These are phyloP conservation scores for Subanguina moxae DNA, from an alignment of 1,140 invertebrate species.

Conservation along the genomic window DNA sequence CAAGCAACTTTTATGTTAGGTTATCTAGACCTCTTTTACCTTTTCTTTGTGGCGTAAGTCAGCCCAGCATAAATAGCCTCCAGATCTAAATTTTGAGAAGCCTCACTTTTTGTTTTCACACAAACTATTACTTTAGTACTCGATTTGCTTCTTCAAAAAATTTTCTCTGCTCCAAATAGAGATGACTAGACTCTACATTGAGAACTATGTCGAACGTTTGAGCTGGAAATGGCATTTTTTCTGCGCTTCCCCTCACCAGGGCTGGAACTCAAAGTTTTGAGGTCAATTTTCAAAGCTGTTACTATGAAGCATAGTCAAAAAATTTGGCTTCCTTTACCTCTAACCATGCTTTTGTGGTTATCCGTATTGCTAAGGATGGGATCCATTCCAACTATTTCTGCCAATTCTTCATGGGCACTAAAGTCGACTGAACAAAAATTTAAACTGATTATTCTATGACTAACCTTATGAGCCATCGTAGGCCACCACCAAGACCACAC, in stretches of 20 bases:
- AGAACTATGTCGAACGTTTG: conserved; percentile 28
- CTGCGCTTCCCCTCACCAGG: too few relatives aligned
- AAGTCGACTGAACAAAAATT: conserved; percentile 4
- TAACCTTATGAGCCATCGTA: conserved; percentile 36
- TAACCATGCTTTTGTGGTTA: too few relatives aligned
- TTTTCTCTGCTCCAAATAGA: conserved; percentile 20
- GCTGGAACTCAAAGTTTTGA: too few relatives aligned
- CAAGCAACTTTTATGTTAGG: conserved; percentile 8
- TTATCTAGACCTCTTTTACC: conserved; percentile 16
- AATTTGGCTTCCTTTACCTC: too few relatives aligned
- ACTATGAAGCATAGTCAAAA: too few relatives aligned
- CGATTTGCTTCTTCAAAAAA: conserved; percentile 34
- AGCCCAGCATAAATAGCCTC: conserved; percentile 37
- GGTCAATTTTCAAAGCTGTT: too few relatives aligned
- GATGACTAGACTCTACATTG: conserved; percentile 41
- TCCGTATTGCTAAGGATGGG: too few relatives aligned
- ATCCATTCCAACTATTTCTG: conserved; percentile 21
- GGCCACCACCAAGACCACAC: conserved; percentile 37
- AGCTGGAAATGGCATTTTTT: conserved; percentile 27
- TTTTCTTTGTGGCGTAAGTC: conserved; percentile 30
- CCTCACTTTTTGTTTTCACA: too few relatives aligned
- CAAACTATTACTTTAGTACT: conserved; percentile 14
- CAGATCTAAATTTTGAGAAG: not conserved
- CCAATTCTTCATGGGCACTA: conserved; percentile 33
- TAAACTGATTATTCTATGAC: not conserved